Evolutionary conservation across 2,797 vertebrate species (phyloP).

Genomic region (Schizopygopsis malacanthus): DNA sequence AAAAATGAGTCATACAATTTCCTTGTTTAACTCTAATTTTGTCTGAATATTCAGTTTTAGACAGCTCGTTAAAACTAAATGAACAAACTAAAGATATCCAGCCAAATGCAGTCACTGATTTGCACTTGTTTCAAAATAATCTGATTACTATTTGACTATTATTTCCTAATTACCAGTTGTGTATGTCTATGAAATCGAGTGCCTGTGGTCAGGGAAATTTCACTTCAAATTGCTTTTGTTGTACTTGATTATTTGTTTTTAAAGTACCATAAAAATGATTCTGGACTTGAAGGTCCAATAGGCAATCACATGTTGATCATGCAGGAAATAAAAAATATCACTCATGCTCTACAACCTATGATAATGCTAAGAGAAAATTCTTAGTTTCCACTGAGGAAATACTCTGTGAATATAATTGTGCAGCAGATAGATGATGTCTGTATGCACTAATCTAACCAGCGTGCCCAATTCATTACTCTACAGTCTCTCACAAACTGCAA

Average conservation of each 20-base stretch:
- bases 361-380: neutral
- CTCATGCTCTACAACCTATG: neutral
- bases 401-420: neutral
- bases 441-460: neutral
- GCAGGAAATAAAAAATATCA: neutral
- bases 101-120: neutral
- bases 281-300: neutral
- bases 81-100: neutral
- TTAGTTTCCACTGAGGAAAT: neutral
- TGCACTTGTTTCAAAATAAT: neutral
- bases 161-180: neutral
- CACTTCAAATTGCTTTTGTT: neutral
- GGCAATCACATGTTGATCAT: neutral
- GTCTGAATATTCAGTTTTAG: neutral
- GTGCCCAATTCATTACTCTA: neutral
- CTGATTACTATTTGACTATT: neutral
- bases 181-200: neutral
- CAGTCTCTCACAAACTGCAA: neutral
- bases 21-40: neutral
- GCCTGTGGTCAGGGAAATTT: neutral
- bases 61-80: neutral
- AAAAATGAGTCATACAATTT: neutral
- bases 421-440: neutral
- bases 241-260: neutral
- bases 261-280: neutral